Base-by-base conservation (phyloP, 1,140 invertebrate genomes). In the Cotesia typhae region DNA sequence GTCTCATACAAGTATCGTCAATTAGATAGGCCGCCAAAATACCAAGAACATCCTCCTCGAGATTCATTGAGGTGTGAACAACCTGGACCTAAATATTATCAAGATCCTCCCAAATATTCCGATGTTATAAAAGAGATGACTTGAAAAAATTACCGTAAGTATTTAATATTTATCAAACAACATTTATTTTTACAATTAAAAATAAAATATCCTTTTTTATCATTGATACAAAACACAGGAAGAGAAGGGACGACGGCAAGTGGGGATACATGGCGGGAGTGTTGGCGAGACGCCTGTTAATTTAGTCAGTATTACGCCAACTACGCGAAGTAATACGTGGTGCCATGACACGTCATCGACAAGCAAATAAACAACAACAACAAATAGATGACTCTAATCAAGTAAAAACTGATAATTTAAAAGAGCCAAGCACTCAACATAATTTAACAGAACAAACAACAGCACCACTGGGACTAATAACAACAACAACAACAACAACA, bases 231-330 rank as follows among this genome's bases (percentile, higher is more conserved):
- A 6, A 47, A 47, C 28, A 73, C 78, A 86, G 83, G 84, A 84
- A 78, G 84, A 84, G 77, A 79, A 76, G 76, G 75, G 72, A 59
- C 78, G 76, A 70, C 80, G 81, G 71, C 80, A 78, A 75, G 78
- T 77, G 61, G 74, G 61, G 67, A 64, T 36, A 41, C 69, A 55
- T 35, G 52, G 77, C 76, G 78, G 79, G 80, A 80, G 76, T 74
- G 81, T 79, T 77, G 80, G 76, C 71, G 84, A 83, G 79, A 79
- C 83, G 79, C 78, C 80, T 79, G 79, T 82, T 81, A 83, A 84
- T 82, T 81, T 82, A 74, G 77, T 81, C 82, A 85, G 85, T 87
- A 81, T 84, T 82, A 84, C 85, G 83, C 83, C 84, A 79, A 81
- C 76, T 77, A 82, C 84, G 83, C 85, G 84, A 86, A 79, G 75